These are phyloP conservation scores for Larimichthys polyactis DNA, from an alignment of 2,113 vertebrate species.

Conservation along the genomic window DNA sequence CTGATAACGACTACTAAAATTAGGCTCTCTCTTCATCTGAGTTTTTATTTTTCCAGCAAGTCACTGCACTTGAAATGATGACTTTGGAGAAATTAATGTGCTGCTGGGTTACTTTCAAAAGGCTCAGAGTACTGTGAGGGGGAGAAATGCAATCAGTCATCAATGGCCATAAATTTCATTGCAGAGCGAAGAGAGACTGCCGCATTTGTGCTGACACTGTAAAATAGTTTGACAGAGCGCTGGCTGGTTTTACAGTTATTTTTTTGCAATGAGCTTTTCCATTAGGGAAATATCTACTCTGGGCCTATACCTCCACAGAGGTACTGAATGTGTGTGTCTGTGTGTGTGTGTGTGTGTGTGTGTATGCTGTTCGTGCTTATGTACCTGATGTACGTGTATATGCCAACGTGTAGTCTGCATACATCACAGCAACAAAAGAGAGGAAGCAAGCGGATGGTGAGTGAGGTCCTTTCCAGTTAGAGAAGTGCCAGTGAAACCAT, in stretches of 20 bases:
- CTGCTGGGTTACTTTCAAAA: slow-evolving; percentile 78
- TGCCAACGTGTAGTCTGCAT: slow-evolving; percentile 16
- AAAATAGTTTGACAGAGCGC: slow-evolving; percentile 78
- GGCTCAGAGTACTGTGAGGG: slow-evolving; percentile 61
- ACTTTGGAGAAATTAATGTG: slow-evolving; percentile 77
- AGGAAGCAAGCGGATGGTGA: slow-evolving; percentile 20
- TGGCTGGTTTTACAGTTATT: slow-evolving; percentile 75
- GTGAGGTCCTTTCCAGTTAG: slow-evolving; percentile 61
- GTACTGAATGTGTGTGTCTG: slow-evolving; percentile 30
- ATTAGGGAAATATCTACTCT: slow-evolving; percentile 74
- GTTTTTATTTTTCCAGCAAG: slow-evolving; percentile 75
- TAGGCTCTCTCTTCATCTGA: slow-evolving; percentile 60
- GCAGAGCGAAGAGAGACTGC: slow-evolving; percentile 69
- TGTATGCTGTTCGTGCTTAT: slow-evolving; percentile 14
- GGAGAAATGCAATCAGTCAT: slow-evolving; percentile 81
- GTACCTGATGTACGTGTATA: slow-evolving; percentile 6
- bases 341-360: slow-evolving; percentile 20
- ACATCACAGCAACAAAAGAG: slow-evolving; percentile 34
- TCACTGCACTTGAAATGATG: slow-evolving; percentile 76
- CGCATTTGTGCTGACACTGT: slow-evolving; percentile 79
- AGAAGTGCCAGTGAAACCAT: slow-evolving; percentile 58
- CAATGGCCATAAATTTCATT: slow-evolving; percentile 80
- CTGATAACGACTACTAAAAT: slow-evolving; percentile 69
- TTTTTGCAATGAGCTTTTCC: slow-evolving; percentile 79
- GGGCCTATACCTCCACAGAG: slow-evolving; percentile 28